These are phyloP conservation scores for Plestiodon gilberti DNA, from an alignment of 2,113 vertebrate genomes.

Conservation along the genomic window DNA sequence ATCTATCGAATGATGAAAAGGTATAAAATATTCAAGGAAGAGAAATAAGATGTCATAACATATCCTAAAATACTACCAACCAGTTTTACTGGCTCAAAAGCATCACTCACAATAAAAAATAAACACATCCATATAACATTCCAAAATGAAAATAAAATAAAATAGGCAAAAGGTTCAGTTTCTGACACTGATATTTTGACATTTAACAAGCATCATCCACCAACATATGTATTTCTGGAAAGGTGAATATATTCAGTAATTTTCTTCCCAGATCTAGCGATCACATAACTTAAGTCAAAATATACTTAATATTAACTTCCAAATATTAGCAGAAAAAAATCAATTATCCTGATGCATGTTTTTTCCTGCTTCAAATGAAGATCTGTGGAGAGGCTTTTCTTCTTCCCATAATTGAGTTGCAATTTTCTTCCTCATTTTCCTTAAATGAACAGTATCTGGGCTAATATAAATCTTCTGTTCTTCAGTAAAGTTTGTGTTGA, in stretches of 20 bases:
- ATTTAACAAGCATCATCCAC: background rate
- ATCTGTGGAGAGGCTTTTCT: background rate
- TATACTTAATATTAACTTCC: constrained; percentile 19
- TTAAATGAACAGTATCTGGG: constrained; percentile 33
- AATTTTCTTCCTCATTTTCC: constrained; percentile 24
- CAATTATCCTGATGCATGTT: background rate
- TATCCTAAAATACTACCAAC: background rate
- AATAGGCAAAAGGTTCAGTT: background rate
- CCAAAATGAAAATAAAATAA: background rate
- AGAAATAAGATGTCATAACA: background rate
- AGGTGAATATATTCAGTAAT: background rate
- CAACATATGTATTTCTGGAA: background rate
- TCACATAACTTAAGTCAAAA: background rate
- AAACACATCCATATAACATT: background rate
- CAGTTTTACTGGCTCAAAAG: background rate
- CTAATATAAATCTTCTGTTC: constrained; percentile 1
- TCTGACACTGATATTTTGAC: background rate
- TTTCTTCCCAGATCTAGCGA: background rate
- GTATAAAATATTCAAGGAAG: background rate
- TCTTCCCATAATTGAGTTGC: background rate
- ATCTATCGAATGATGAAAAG: no score
- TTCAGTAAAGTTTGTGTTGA: background rate
- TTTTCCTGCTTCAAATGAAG: background rate
- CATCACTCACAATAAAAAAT: background rate
- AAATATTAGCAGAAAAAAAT: constrained; percentile 29